Evolutionary conservation across 2,888 invertebrate genomes (phyloP).

Genomic region (Cotesia congregata): DNA sequence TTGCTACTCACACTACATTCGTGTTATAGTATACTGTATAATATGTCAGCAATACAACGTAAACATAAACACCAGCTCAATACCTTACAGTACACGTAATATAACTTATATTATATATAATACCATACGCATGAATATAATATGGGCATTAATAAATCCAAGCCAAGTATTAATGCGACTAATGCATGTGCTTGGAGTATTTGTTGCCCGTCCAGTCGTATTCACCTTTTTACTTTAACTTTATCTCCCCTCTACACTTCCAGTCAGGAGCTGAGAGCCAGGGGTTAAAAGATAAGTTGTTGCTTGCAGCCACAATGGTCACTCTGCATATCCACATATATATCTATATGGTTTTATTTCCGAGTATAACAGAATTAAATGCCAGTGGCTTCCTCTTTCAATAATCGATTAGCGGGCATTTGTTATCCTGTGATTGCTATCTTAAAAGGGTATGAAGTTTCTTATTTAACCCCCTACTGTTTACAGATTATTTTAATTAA

Average conservation of each 20-base stretch:
- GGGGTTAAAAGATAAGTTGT: neutral
- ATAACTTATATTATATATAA: slow-evolving; percentile 37
- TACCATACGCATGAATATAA: slow-evolving; percentile 63
- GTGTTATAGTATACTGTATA: slow-evolving; percentile 33
- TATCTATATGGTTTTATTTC: neutral
- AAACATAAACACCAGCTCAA: too few relatives aligned
- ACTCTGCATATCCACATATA: neutral
- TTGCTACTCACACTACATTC: slow-evolving; percentile 29
- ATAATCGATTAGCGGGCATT: neutral
- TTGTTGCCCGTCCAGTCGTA: slow-evolving; percentile 53
- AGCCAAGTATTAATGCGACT: slow-evolving; percentile 67
- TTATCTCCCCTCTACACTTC: neutral
- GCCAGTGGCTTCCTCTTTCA: slow-evolving; percentile 1
- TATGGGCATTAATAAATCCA: slow-evolving; percentile 68
- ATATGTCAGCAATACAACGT: slow-evolving; percentile 17
- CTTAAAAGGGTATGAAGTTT: neutral
- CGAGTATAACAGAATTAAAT: neutral
- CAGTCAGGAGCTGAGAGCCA: neutral
- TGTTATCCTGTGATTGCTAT: neutral
- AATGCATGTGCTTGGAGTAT: slow-evolving; percentile 65
- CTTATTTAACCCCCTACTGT: neutral
- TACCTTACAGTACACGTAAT: too few relatives aligned
- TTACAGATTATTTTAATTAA: neutral
- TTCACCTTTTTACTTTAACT: neutral
- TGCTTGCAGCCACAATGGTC: neutral